Evolutionary conservation across 1,140 invertebrate species (phyloP), one percentile per base, ranked within the genome.

Genomic region (Eriosoma lanigerum): DNA sequence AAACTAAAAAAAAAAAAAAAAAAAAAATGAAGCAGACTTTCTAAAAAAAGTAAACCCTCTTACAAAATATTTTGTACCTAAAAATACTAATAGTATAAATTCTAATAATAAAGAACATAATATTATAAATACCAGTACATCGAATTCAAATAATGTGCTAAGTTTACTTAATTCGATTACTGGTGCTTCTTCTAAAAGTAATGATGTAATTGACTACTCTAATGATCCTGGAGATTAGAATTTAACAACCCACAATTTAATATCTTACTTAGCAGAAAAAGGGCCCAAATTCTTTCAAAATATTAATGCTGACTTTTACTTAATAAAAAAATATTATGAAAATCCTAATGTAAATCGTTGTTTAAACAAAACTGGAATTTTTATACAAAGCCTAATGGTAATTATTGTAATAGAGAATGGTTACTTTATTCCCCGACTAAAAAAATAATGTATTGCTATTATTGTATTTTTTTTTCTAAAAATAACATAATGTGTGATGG

Each of bases 161-260:
- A 66, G 62, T 66, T 44, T 66, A 66, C 32, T n/a, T 38, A 66
- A 66, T 66, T 66, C 62, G 62, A 26, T 60, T 24, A 60, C 56
- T 60, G 56, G 24, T 60, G 56, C 56, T 62, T 62, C 29, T 62
- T 62, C 26, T 62, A 32, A 62, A 62, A 62, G n/a, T 54, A 54
- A 54, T 21, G 52, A 54, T n/a, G 52, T 54, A 54, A 54, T 60
- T 60, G 56, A 60, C 24, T 60, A 60, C 24, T 60, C 56, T 60
- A 60, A 60, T 60, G 56, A 60, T 26, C 56, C 56, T 24, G 24
- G 56, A 60, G 56, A 60, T 60, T 60, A 24, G 56, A 29, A 60
- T 60, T 60, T 60, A 60, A 29, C 56, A 60, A 26, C 24, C 56
- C 56, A 60, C 13, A 29, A 60, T 32, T 62, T 32, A 29, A n/a